Evolutionary conservation across 1,140 invertebrate genomes (phyloP).

Genomic region (Antheraea pernyi): DNA sequence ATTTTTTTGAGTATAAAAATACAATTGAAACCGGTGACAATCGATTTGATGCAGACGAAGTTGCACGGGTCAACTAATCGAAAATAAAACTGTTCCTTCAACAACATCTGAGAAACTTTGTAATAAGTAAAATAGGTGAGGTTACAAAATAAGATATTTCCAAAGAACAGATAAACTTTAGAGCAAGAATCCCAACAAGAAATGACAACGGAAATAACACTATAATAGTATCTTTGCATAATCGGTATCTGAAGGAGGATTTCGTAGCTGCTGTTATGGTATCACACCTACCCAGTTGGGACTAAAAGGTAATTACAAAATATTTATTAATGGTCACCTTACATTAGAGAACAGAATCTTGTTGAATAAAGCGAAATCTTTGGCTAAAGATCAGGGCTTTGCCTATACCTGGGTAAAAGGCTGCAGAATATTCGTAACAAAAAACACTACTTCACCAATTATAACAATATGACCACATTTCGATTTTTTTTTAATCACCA

Average conservation of each 20-base stretch:
- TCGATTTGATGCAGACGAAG: too few species aligned
- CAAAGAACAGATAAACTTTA: background rate
- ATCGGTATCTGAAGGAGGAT: background rate
- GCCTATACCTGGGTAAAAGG: conserved; percentile 27
- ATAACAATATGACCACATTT: conserved; percentile 25
- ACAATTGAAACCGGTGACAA: too few species aligned
- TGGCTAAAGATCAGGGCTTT: conserved; percentile 25
- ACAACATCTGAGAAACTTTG: background rate
- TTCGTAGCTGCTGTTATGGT: background rate
- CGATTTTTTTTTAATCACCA: background rate
- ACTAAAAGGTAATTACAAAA: background rate
- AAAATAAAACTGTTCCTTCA: too few species aligned
- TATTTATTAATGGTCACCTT: conserved; percentile 23
- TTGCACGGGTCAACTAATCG: too few species aligned
- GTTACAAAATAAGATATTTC: background rate
- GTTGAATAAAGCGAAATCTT: conserved; percentile 27
- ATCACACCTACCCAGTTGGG: background rate
- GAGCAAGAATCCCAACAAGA: background rate
- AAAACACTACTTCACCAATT: conserved; percentile 17
- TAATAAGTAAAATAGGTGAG: background rate
- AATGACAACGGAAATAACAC: background rate
- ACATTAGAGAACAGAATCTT: conserved; percentile 21
- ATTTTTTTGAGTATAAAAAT: too few species aligned
- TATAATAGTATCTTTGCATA: background rate
- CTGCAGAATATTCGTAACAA: conserved; percentile 28